phyloP scores from a whole-genome alignment of 2,113 vertebrate species.

The Strigops habroptila region DNA sequence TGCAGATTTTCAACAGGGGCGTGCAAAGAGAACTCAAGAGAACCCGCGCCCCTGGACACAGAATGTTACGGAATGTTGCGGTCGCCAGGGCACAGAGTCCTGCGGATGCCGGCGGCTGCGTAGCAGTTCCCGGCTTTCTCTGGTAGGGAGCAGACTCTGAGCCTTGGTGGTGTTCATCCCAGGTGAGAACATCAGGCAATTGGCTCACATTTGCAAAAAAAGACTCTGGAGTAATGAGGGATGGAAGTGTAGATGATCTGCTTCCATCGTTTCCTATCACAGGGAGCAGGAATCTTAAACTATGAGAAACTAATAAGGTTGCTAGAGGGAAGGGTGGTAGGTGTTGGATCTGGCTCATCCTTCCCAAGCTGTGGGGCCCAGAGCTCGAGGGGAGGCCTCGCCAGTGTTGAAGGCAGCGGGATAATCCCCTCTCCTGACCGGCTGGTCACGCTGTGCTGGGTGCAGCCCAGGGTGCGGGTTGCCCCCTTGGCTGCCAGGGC shows the following conservation, averaged over 20 bases:
- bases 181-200: not conserved
- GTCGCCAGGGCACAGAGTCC: too few relatives aligned
- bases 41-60: not conserved
- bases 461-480: too few relatives aligned
- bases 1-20: not conserved
- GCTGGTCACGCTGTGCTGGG: not conserved
- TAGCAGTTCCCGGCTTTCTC: not conserved
- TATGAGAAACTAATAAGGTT: not conserved
- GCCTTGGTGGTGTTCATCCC: too few relatives aligned
- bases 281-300: not conserved
- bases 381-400: not conserved
- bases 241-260: not conserved
- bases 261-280: not conserved
- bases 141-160: not conserved
- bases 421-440: not conserved
- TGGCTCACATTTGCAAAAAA: not conserved
- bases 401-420: not conserved
- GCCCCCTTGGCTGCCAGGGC: not conserved
- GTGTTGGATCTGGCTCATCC: not conserved
- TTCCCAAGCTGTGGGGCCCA: not conserved
- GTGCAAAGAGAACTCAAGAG: not conserved
- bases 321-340: not conserved
- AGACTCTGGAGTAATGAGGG: not conserved
- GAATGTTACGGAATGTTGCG: not conserved
- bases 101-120: not conserved